phyloP scores from a whole-genome alignment of 2,888 invertebrate species.

The Drosophila hamatofila region DNA sequence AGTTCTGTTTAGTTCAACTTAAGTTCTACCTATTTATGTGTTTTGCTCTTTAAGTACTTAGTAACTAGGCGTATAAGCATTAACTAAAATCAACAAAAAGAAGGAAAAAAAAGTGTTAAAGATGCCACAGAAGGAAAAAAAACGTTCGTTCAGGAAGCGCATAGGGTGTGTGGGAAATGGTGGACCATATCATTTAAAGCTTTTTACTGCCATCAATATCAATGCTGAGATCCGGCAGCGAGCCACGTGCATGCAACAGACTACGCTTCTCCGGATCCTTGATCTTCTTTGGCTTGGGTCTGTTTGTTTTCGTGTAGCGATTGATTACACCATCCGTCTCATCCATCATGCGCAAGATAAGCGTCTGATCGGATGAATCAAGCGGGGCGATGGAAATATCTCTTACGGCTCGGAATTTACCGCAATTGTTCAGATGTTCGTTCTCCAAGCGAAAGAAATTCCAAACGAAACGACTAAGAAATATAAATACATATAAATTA shows the following conservation, averaged over 20 bases:
- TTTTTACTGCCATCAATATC: slow-evolving; percentile 83
- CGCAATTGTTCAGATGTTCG: slow-evolving; percentile 99
- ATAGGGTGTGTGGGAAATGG: slow-evolving; percentile 11
- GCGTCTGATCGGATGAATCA: slow-evolving; percentile 95
- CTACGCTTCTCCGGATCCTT: slow-evolving; percentile 88
- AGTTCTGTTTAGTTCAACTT: slow-evolving; percentile 49
- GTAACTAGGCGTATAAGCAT: slow-evolving; percentile 53
- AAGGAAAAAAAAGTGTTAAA: slow-evolving; percentile 19
- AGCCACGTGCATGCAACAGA: slow-evolving; percentile 85
- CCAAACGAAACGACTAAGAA: slow-evolving; percentile 96
- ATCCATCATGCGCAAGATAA: slow-evolving; percentile 98
- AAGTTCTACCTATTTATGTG: slow-evolving; percentile 51
- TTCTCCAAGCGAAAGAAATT: slow-evolving; percentile 99
- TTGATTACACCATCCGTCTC: slow-evolving; percentile 95
- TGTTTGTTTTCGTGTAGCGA: slow-evolving; percentile 88
- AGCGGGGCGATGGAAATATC: slow-evolving; percentile 98
- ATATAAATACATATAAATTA: neutral
- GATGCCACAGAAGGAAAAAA: slow-evolving; percentile 3
- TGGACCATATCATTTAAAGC: slow-evolving; percentile 59
- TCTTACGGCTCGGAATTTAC: slow-evolving; percentile 98
- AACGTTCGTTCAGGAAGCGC: slow-evolving; percentile 41
- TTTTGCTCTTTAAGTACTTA: slow-evolving; percentile 70
- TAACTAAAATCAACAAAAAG: slow-evolving; percentile 57
- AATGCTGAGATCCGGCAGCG: slow-evolving; percentile 83
- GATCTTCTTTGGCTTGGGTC: slow-evolving; percentile 87